Base-by-base conservation (phyloP, 2,113 vertebrate species). In the Ailuropoda melanoleuca region DNA sequence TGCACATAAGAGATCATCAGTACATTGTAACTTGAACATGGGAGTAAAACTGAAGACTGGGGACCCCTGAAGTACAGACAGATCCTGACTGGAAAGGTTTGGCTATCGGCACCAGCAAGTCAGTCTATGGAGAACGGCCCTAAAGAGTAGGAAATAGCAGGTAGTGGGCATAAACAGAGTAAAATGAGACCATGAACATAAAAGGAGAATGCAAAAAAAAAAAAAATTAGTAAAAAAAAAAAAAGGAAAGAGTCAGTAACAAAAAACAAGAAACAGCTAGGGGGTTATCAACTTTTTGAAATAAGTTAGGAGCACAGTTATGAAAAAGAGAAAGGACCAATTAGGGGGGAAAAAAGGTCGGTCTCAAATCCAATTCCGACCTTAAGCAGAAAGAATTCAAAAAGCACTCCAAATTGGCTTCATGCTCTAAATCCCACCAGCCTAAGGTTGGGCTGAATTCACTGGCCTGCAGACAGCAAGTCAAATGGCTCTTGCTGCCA, bases 381-480 rank as follows among this genome's bases (percentile, higher is more conserved):
- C 31, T 62, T 91, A 93, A 66, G 15, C 55, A 88, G 48, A 87
- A 74, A 93, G 14, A 96, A 78, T 50, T 91, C 88, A 83, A 90
- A 92, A 37, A 86, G 4, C 10, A 53, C 72, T 92, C 60, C 62
- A 86, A 90, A 53, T 31, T 95, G 48, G 29, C 58, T 34, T 62
- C 31, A 83, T 62, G 21, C 37, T 85, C 64, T 68, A 88, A 84
- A 43, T 89, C 23, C 46, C n/a, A 91, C 13, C 70, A 85, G 4
- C 15, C 31, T 81, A 37, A 94, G 21, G 19, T 39, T 77, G 68
- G 58, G 68, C 55, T 84, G 58, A 66, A 88, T 72, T 93, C 62
- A 74, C 14, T 1, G 92, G 48, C 7, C 2, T 78, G 10, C 31
- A 68, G 34, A 60, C 70, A 23, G 82, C 64, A 94, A 91, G 26